A percentile compares a stretch with the other conserved stretches of the same genome.
Evolutionary conservation across 2,888 invertebrate genomes (phyloP).

Genomic region (Pristionchus mayeri): DNA sequence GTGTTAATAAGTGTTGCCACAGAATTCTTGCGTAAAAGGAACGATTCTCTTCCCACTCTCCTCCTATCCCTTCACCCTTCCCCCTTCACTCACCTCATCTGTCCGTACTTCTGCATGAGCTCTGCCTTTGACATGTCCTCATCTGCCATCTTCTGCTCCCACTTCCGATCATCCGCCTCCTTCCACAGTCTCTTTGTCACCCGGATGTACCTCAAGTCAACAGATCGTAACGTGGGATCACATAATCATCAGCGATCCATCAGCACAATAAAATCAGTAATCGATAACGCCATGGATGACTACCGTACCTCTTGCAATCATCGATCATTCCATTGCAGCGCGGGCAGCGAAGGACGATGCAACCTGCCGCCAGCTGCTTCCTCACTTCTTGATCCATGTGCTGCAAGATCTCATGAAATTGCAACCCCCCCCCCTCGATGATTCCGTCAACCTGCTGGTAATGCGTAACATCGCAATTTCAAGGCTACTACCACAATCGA

Average conservation of each 20-base stretch:
- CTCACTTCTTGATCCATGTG: not conserved
- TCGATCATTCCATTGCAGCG: constrained; percentile 16
- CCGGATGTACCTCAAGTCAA: not conserved
- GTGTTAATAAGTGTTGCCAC: no score
- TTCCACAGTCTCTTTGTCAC: not conserved
- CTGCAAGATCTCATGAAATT: not conserved
- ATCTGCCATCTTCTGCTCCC: not conserved
- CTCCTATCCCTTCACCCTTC: not conserved
- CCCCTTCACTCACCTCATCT: constrained; percentile 1
- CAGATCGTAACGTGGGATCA: not conserved
- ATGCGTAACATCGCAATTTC: no score
- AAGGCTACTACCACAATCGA: not conserved
- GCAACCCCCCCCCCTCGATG: not conserved
- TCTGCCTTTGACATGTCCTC: not conserved
- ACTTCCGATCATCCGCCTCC: not conserved
- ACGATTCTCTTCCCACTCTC: not conserved
- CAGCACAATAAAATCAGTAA: not conserved
- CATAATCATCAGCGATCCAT: not conserved
- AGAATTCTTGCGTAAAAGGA: no score
- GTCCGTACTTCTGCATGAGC: not conserved
- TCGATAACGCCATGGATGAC: not conserved
- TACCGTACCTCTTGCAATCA: constrained; percentile 34
- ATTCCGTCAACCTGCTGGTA: no score
- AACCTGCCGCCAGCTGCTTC: not conserved
- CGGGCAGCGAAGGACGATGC: not conserved